Percentiles rank a stretch among this genome's conserved stretches.
Evolutionary conservation across 2,797 vertebrate species (phyloP).

Genomic region (Manis pentadactyla): DNA sequence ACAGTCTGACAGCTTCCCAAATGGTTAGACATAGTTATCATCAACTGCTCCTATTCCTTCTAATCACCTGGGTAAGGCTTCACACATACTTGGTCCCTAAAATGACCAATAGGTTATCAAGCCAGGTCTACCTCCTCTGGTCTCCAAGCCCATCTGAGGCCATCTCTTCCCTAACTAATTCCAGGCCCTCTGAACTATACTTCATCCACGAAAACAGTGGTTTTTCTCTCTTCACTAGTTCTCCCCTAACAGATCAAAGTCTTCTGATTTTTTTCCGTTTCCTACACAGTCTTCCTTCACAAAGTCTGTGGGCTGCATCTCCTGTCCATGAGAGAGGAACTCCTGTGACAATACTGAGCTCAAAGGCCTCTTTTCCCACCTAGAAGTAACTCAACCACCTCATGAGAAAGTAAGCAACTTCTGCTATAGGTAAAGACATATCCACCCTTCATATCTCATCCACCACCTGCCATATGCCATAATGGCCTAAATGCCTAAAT

Average conservation of each 20-base stretch:
- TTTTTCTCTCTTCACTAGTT: neutral
- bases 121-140: neutral
- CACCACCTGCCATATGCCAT: neutral
- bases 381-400: conserved; percentile 11
- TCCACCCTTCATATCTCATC: neutral
- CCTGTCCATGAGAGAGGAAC: neutral
- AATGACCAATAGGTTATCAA: neutral
- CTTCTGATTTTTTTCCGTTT: neutral
- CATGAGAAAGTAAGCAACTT: neutral
- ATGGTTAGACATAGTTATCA: neutral
- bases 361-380: neutral
- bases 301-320: neutral
- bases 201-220: neutral
- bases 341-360: neutral
- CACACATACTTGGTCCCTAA: neutral
- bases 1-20: conserved; percentile 19
- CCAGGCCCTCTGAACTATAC: neutral
- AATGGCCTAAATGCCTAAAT: neutral
- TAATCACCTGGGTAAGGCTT: neutral
- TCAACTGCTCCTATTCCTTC: neutral
- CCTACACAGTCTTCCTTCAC: neutral
- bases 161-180: neutral
- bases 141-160: neutral
- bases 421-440: neutral
- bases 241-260: neutral